phyloP scores from a whole-genome alignment of 2,888 invertebrate genomes.

The Chrysodeixis includens region DNA sequence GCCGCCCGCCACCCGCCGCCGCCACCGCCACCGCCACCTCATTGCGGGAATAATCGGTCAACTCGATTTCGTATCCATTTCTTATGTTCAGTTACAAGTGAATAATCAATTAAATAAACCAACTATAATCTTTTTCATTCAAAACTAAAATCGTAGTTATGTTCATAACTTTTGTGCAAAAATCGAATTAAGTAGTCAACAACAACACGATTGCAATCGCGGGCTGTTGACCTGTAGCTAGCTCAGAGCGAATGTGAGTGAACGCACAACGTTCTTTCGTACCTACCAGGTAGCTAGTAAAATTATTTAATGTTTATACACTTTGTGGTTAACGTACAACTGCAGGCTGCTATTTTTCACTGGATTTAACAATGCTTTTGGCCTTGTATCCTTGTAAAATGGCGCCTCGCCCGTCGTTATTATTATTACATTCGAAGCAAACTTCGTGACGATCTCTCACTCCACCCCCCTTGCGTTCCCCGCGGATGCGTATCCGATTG shows the following conservation, averaged over 20 bases:
- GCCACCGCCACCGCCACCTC: constrained; percentile 76
- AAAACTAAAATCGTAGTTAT: constrained; percentile 12
- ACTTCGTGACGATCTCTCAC: constrained; percentile 88
- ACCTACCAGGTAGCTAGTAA: constrained; percentile 66
- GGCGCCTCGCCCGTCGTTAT: constrained; percentile 87
- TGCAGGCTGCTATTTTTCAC: constrained; percentile 67
- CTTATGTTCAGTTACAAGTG: constrained; percentile 46
- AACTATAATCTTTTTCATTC: constrained; percentile 23
- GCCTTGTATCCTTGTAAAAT: constrained; percentile 89
- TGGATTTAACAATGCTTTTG: constrained; percentile 80
- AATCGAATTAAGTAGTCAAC: constrained; percentile 73
- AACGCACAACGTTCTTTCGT: constrained; percentile 67
- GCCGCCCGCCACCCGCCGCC: constrained; percentile 81
- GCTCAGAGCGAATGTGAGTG: constrained; percentile 71
- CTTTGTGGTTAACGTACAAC: constrained; percentile 47
- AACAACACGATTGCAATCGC: constrained; percentile 78
- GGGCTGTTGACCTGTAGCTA: constrained; percentile 85
- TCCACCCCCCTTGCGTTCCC: constrained; percentile 75
- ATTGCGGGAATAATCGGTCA: constrained; percentile 87
- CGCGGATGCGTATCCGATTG: constrained; percentile 89
- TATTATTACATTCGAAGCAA: constrained; percentile 88
- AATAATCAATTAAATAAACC: constrained; percentile 23
- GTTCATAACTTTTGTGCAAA: constrained; percentile 67
- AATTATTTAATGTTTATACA: constrained; percentile 54
- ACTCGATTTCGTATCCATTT: constrained; percentile 71